A percentile compares a stretch with the other conserved stretches of the same genome.
Evolutionary conservation across 2,797 vertebrate species (phyloP).

Genomic region (Thamnophis elegans): DNA sequence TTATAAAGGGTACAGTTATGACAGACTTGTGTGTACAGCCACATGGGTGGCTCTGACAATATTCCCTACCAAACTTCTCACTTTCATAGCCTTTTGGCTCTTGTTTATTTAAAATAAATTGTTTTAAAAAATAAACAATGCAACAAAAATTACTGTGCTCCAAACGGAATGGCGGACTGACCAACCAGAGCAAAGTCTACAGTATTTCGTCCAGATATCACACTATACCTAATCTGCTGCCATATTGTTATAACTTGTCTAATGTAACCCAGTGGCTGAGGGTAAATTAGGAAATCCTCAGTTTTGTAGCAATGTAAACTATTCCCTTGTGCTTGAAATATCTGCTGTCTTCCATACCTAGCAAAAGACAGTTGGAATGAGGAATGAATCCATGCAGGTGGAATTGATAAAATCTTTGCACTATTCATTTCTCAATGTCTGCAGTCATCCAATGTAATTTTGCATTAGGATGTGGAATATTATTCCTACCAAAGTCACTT

Average conservation of each 20-base stretch:
- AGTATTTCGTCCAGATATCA: not conserved
- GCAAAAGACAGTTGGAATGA: slow-evolving; percentile 1
- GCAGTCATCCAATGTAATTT: not conserved
- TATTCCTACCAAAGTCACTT: not conserved
- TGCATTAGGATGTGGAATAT: not conserved
- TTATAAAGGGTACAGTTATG: not conserved
- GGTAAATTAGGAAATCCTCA: not conserved
- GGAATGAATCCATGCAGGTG: not conserved
- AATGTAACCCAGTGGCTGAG: not conserved
- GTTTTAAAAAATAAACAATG: not conserved
- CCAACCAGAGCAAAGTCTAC: not conserved
- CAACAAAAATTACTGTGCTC: not conserved
- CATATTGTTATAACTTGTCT: not conserved
- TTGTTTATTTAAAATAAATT: not conserved
- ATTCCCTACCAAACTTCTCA: not conserved
- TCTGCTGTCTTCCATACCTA: not conserved
- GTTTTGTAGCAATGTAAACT: slow-evolving; percentile 3
- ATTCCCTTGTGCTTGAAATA: not conserved
- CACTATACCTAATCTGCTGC: not conserved
- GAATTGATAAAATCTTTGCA: not conserved
- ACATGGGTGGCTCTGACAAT: too few relatives aligned
- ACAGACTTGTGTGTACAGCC: not conserved
- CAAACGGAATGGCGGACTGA: not conserved
- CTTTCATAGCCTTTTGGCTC: not conserved
- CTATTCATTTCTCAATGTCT: not conserved